Percentiles rank a stretch among this genome's conserved stretches.
These are phyloP conservation scores for Psittacula echo DNA, from an alignment of 2,797 vertebrate genomes.

Conservation along the genomic window DNA sequence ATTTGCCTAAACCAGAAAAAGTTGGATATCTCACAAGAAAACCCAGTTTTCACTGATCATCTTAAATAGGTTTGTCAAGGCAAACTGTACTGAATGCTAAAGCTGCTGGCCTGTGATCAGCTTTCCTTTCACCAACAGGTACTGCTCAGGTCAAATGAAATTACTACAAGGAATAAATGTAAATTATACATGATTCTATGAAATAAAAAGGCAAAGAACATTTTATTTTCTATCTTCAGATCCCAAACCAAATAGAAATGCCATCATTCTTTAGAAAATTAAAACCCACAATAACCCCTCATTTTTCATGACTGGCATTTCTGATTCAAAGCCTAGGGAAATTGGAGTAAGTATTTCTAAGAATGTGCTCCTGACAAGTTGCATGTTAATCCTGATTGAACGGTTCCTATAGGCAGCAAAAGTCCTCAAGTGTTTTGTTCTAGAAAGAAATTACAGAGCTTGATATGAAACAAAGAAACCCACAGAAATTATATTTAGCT, in stretches of 20 bases:
- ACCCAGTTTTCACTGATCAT: constrained; percentile 56
- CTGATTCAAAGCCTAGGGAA: constrained; percentile 1
- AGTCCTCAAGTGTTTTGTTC: constrained; percentile 58
- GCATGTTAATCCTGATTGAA: constrained; percentile 58
- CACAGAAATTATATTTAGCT: constrained; percentile 48
- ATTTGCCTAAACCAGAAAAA: constrained; percentile 24
- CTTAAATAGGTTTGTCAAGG: constrained; percentile 34
- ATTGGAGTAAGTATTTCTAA: constrained; percentile 33
- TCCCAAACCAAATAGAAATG: background rate
- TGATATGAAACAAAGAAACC: background rate
- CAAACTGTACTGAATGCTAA: constrained; percentile 60
- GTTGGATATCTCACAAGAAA: constrained; percentile 52
- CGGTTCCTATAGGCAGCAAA: constrained; percentile 66
- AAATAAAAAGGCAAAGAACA: constrained; percentile 22
- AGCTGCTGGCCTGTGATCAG: constrained; percentile 55
- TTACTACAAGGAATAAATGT: constrained; percentile 30
- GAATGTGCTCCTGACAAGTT: constrained; percentile 33
- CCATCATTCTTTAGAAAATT: background rate
- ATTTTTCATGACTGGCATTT: constrained; percentile 14
- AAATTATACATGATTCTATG: background rate
- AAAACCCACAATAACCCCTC: background rate
- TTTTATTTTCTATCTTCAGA: constrained; percentile 40
- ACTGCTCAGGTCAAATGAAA: constrained; percentile 60
- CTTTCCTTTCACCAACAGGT: constrained; percentile 63
- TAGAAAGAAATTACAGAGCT: constrained; percentile 31